Conservation (phyloP, 1,140 invertebrate genomes). For the Leucophenga varia region DNA sequence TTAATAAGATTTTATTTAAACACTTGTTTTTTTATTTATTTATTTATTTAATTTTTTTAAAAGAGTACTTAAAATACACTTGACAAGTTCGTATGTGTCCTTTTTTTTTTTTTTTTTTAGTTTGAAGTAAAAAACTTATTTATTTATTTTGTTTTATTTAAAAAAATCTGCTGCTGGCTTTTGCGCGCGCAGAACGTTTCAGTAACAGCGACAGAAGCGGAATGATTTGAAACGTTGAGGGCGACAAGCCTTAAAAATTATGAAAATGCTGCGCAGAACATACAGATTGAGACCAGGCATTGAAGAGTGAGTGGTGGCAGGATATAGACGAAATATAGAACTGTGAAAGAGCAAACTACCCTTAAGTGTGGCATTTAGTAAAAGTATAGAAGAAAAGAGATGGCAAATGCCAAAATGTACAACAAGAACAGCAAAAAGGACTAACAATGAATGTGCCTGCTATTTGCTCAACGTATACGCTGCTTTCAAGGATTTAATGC, state of each 20-base stretch:
- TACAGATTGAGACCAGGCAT: too few relatives aligned
- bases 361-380: constrained; percentile 15
- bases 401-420: constrained; percentile 1
- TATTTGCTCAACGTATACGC: too few relatives aligned
- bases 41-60: too few relatives aligned
- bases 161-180: not conserved
- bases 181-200: constrained; percentile 18
- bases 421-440: constrained; percentile 33
- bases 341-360: constrained; percentile 36
- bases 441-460: too few relatives aligned
- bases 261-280: too few relatives aligned
- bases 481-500: too few relatives aligned
- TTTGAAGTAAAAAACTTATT: constrained; percentile 2
- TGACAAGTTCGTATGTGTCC: constrained; percentile 8
- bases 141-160: not conserved
- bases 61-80: too few relatives aligned
- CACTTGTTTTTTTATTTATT: too few relatives aligned
- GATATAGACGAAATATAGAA: too few relatives aligned
- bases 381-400: constrained; percentile 7
- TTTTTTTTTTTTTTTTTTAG: too few relatives aligned
- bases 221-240: constrained; percentile 39
- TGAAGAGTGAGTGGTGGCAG: too few relatives aligned
- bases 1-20: not conserved
- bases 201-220: constrained; percentile 48
- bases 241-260: constrained; percentile 45